A percentile compares a stretch with the other conserved stretches of the same genome.
Evolutionary conservation across 2,113 vertebrate genomes (phyloP).

Genomic region (Pogonocichla stellata): DNA sequence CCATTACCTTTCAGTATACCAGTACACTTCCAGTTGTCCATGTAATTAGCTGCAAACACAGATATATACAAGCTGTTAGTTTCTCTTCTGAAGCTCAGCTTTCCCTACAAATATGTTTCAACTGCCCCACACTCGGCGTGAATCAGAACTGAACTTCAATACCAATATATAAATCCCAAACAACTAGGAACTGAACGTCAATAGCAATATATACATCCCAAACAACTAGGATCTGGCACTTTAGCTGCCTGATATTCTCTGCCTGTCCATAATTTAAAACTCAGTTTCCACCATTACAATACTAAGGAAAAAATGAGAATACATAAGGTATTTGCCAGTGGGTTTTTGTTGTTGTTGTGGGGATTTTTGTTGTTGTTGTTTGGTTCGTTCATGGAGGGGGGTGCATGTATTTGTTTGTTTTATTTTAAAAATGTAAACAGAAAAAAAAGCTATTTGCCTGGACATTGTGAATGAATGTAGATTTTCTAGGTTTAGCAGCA

Average conservation of each 20-base stretch:
- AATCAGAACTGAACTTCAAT: not conserved
- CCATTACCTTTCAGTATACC: constrained; percentile 97
- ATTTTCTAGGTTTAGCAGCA: not conserved
- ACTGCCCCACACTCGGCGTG: not conserved
- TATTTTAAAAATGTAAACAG: not conserved
- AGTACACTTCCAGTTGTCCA: constrained; percentile 99
- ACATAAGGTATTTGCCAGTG: not conserved
- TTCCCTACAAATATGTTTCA: not conserved
- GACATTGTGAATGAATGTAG: not conserved
- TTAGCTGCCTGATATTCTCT: not conserved
- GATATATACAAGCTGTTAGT: not conserved
- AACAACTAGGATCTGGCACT: not conserved
- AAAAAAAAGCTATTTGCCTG: not conserved
- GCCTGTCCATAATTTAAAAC: not conserved
- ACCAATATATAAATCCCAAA: not conserved
- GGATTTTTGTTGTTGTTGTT: too few species aligned
- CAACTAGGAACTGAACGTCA: not conserved
- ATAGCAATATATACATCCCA: not conserved
- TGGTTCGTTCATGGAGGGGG: not conserved
- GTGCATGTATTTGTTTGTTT: not conserved
- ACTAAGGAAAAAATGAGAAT: not conserved
- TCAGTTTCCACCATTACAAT: not conserved
- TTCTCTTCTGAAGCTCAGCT: not conserved
- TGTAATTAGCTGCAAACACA: constrained; percentile 89
- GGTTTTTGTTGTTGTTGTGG: not conserved